Percentiles rank a stretch among this genome's conserved stretches.
These are phyloP conservation scores for Enteromius treurensis DNA, from an alignment of 2,797 vertebrate species.

Conservation along the genomic window DNA sequence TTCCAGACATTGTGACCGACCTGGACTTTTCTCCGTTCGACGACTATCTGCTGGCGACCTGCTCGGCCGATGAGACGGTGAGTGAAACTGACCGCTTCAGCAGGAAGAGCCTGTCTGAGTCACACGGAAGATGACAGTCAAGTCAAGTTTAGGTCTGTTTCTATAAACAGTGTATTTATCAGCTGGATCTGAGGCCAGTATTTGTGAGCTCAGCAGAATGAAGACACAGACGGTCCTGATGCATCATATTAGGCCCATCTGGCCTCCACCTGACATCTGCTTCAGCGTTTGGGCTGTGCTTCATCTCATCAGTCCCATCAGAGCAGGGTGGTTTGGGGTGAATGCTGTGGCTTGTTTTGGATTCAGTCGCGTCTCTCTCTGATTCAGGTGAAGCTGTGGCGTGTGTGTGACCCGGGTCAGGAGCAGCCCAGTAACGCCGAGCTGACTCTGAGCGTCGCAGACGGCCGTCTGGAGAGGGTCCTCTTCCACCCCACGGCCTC, in stretches of 20 bases:
- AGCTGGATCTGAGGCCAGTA: background rate
- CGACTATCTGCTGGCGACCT: constrained; percentile 87
- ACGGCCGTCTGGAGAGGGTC: constrained; percentile 75
- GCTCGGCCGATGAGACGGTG: constrained; percentile 88
- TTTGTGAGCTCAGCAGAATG: constrained; percentile 4
- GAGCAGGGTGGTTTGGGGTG: too few relatives aligned
- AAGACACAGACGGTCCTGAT: background rate
- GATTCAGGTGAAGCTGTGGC: constrained; percentile 91
- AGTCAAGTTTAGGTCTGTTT: background rate
- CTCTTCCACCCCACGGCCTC: constrained; percentile 89
- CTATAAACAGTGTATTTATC: background rate
- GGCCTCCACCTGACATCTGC: constrained; percentile 25
- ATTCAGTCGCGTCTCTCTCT: background rate
- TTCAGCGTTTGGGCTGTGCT: too few relatives aligned
- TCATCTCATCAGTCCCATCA: background rate
- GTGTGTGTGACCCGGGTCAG: constrained; percentile 69
- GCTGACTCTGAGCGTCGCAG: constrained; percentile 75
- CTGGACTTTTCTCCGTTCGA: constrained; percentile 96
- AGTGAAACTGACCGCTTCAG: constrained; percentile 53
- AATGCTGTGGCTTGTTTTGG: too few relatives aligned
- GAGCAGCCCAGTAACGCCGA: constrained; percentile 69
- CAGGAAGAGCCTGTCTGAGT: too few relatives aligned
- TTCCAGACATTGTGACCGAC: constrained; percentile 88
- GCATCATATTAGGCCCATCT: constrained; percentile 25
- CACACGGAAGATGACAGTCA: too few relatives aligned